A percentile compares a stretch with the other conserved stretches of the same genome.
Conservation (phyloP, 1,140 invertebrate species). For the Phymorhynchus buccinoides region DNA sequence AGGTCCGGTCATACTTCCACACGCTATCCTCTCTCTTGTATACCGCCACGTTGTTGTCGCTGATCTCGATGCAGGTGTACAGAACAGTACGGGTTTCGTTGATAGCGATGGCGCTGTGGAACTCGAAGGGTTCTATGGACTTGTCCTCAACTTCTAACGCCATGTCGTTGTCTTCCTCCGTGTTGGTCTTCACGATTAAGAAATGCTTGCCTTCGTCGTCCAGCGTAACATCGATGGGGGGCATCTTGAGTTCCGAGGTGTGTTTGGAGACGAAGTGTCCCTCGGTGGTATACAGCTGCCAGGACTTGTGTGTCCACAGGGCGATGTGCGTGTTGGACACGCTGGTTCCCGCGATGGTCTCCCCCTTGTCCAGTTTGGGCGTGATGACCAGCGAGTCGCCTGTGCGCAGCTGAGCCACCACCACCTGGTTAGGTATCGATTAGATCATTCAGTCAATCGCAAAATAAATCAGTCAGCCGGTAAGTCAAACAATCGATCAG, state of each 20-base stretch:
- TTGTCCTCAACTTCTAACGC: conserved; percentile 67
- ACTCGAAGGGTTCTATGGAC: conserved; percentile 80
- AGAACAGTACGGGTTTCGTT: conserved; percentile 58
- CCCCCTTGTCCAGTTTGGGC: conserved; percentile 80
- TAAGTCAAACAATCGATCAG: too few species aligned
- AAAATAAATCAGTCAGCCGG: too few species aligned
- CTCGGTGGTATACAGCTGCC: conserved; percentile 66
- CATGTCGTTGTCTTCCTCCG: conserved; percentile 65
- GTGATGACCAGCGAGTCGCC: conserved; percentile 84
- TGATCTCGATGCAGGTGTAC: conserved; percentile 73
- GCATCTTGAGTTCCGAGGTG: conserved; percentile 64
- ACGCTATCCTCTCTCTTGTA: conserved; percentile 64
- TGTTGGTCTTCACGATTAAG: conserved; percentile 65
- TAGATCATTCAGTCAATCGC: too few species aligned
- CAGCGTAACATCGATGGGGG: conserved; percentile 58
- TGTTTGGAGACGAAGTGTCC: conserved; percentile 58
- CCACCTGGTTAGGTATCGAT: too few species aligned
- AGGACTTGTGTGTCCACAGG: conserved; percentile 65
- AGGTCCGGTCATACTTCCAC: conserved; percentile 73
- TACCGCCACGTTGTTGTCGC: conserved; percentile 69
- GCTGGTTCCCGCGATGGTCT: conserved; percentile 60
- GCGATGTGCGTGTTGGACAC: conserved; percentile 66
- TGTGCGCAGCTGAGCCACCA: conserved; percentile 69
- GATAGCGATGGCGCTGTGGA: conserved; percentile 82
- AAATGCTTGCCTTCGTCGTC: conserved; percentile 56